Conservation (phyloP, 2,113 vertebrate species). For the Seriola aureovittata region DNA sequence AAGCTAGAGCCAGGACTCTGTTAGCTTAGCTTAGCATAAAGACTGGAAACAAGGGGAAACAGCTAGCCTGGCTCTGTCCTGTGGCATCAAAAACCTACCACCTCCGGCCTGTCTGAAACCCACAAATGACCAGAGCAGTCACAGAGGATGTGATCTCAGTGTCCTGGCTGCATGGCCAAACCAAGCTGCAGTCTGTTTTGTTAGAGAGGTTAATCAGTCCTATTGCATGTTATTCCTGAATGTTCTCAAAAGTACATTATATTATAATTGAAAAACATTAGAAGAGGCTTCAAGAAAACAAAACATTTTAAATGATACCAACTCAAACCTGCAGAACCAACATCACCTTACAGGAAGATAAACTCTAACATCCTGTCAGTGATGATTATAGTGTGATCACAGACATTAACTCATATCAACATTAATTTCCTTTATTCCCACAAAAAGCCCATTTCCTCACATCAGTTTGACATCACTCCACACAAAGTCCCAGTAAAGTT, state of each 20-base stretch:
- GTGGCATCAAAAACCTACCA: not conserved
- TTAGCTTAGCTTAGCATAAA: conserved; percentile 7
- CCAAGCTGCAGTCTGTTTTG: not conserved
- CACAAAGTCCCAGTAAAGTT: not conserved
- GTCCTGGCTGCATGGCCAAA: not conserved
- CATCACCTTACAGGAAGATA: conserved; percentile 29
- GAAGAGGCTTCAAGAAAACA: not conserved
- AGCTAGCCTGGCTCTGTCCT: not conserved
- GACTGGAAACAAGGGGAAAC: not conserved
- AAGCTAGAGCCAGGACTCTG: not conserved
- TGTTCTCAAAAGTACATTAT: not conserved
- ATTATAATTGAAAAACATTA: not conserved
- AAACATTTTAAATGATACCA: not conserved
- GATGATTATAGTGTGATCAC: conserved; percentile 13
- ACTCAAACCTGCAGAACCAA: conserved; percentile 9
- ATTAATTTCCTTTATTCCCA: not conserved
- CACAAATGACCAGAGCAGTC: not conserved
- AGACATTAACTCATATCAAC: conserved; percentile 1
- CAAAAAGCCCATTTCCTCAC: too few species aligned
- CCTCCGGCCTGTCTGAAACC: not conserved
- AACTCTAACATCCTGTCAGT: conserved; percentile 46
- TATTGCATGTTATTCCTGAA: not conserved
- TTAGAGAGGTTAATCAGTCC: not conserved
- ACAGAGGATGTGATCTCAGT: not conserved
- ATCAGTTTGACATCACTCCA: not conserved